Base-by-base conservation (phyloP, 2,888 invertebrate genomes). In the Apocheima hispidaria region DNA sequence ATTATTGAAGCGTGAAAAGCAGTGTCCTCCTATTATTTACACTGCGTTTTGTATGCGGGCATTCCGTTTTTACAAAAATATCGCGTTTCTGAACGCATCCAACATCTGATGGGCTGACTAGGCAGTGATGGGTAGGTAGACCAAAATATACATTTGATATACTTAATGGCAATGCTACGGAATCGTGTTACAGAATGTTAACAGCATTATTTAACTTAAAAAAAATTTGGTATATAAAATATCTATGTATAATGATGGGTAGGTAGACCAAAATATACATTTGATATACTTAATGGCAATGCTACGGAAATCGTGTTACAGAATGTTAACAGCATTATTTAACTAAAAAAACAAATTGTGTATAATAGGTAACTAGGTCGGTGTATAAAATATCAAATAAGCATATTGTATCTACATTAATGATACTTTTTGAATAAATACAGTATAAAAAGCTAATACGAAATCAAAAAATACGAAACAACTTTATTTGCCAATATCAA, bases 1-100 rank as follows among this genome's bases (percentile, higher is more conserved):
- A 93, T 93, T 92, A 93, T 91, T 92, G 93, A 92, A 92, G 93
- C 93, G 93, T 92, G 92, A 92, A 93, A 93, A 93, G 90, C 88
- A 90, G 81, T 90, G 88, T 92, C 91, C 88, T 90, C 88, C 87
- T 91, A 92, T 92, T 92, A 91, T 91, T 87, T 90, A 90, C 89
- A 86, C 79, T 84, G 82, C 86, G 85, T 88, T 90, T 90, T 90
- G 91, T 90, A 83, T 91, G 92, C 91, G 92, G 92, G 91, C 87
- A 83, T 84, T 84, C 83, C 85, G 84, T 87, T 90, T 86, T 85
- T 77, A 71, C 60, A 80, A 87, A 90, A 90, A 92, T 92, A 92
- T 92, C 91, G 83, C 87, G 75, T 92, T 92, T 88, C 92, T 82
- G 82, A 85, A 75, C 49, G 66, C 57, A 63, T 54, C 50, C 12